Evolutionary conservation across 2,888 invertebrate genomes (phyloP), one percentile per base, ranked within the genome.

Genomic region (Protula sp.): DNA sequence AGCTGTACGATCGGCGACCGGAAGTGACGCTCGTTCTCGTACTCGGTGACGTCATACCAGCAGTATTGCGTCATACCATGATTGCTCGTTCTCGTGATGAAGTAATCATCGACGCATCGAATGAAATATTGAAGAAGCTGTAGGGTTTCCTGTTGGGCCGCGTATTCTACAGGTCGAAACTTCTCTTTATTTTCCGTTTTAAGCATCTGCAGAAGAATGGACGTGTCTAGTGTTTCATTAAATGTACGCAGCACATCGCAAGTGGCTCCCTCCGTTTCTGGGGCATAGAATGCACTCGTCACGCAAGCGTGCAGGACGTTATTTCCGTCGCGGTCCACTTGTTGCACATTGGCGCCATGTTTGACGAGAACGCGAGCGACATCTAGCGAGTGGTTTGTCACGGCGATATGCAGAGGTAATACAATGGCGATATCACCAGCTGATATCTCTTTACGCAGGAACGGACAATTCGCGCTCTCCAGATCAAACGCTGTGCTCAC

Each of bases 231-330:
- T 0, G 45, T 24, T 19, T 26, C 22, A n/a, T 47, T 28, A 22
- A 58, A 22, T n/a, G 24, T 26, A 26, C 47, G 29, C 45, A 45
- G 45, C n/a, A 47, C 19, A n/a, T 22, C 19, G 52, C 50, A 26
- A 30, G 52, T 24, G 27, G 50, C 52, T 24, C 24, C n/a, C 52
- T 52, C 57, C 26, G 27, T 30, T 22, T 57, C 1, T 24, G 53
- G 58, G 3, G 45, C 38, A 47, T 58, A 58, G 29, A 54, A 53
- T n/a, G 47, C 58, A 22, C 30, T 47, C 3, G 38, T 30, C 54
- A 58, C 29, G 0, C 53, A 45, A 30, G 29, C 28, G 45, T 58
- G 58, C 27, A 58, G 4, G 53, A 54, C 27, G 54, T 58, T 58
- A 2, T 31, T 26, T 9, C 54, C 58, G 54, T 5, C 38, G 14